A percentile compares a stretch with the other conserved stretches of the same genome.
These are phyloP conservation scores for Cossypha caffra DNA, from an alignment of 2,797 vertebrate genomes.

Conservation along the genomic window DNA sequence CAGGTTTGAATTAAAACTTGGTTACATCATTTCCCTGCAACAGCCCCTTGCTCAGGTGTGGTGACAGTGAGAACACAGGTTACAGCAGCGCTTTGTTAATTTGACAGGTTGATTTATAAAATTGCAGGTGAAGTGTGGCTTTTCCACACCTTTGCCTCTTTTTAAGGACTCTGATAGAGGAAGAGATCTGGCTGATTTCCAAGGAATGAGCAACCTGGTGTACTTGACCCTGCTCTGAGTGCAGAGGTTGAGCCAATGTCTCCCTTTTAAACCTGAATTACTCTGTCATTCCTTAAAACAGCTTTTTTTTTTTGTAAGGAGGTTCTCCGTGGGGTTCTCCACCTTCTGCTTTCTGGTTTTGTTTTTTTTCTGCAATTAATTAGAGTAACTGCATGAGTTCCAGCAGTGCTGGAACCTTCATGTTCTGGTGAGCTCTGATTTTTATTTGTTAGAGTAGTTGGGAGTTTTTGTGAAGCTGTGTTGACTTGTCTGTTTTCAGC, in stretches of 20 bases:
- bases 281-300: not conserved
- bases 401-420: not conserved
- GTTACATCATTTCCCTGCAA: not conserved
- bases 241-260: rapidly evolving
- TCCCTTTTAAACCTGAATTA: not conserved
- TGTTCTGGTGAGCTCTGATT: not conserved
- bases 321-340: not conserved
- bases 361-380: rapidly evolving
- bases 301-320: not conserved
- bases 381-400: not conserved
- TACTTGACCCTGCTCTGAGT: not conserved
- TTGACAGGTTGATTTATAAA: not conserved
- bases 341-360: not conserved
- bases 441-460: not conserved
- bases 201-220: not conserved
- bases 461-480: not conserved
- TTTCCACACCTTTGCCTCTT: not conserved
- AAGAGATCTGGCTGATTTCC: not conserved
- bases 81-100: not conserved
- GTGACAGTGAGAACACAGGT: not conserved
- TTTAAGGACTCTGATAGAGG: not conserved
- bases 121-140: not conserved
- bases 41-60: not conserved
- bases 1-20: not conserved
- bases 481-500: not conserved